Base-by-base conservation (phyloP, 2,888 invertebrate genomes). In the Mystacides longicornis region DNA sequence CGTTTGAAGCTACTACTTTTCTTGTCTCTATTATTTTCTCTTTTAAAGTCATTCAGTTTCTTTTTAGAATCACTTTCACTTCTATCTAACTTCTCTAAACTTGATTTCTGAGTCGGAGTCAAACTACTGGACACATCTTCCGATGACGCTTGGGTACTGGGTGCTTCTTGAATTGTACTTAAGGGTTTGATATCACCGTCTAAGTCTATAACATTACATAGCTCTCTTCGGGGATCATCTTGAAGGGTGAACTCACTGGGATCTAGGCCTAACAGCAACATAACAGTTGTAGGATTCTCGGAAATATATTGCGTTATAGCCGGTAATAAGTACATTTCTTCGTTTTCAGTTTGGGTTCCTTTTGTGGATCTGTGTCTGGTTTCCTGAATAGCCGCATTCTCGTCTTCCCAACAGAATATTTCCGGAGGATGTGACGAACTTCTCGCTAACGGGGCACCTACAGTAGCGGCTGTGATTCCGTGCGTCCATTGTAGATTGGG, bases 361-460 rank as follows among this genome's bases (percentile, higher is more conserved):
- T 71, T 67, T 60, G 73, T 69, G 49, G 69, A 64, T 65, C 74
- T 75, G 45, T 49, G 53, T 19, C 53, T 48, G 47, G 37, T 46
- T 23, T 55, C 54, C 53, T 62, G 62, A 51, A 61, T 57, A 19
- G 59, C 60, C 49, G 62, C n/a, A 48, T 62, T 57, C 56, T 75
- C 76, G 67, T 78, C 79, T 64, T 87, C 86, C 80, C 89, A 87
- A 64, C 85, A 85, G 70, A 90, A 87, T 61, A 89, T 89, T 65
- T 90, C 90, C 1, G 90, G 89, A 0, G 90, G 90, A 72, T 91
- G 90, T 2, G 90, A 91, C 55, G 87, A 86, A 67, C 88, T 86
- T 56, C 90, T 79, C 1, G 87, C 87, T 51, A 91, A 76, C 59
- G 81, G 72, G 59, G 78, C 79, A 2, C 73, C 73, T 3, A 69